Evolutionary conservation across 2,113 vertebrate species (phyloP), one percentile per base, ranked within the genome.

Genomic region (Sisor rabdophorus): DNA sequence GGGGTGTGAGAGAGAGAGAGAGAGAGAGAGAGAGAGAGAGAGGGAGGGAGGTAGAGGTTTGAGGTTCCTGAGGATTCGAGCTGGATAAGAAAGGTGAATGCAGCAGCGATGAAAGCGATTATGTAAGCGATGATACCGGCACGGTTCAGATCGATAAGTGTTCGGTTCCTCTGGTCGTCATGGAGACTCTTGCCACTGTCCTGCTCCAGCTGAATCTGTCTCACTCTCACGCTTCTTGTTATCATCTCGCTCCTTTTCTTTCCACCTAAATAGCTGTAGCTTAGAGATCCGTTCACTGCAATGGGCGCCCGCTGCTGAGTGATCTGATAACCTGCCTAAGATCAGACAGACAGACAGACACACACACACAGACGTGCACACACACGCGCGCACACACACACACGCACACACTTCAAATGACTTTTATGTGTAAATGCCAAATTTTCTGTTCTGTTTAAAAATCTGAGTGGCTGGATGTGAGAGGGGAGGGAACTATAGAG

Each of bases 121-220:
- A 61, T 32, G 44, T 68, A 50, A 50, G 64, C 13, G 1, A 1
- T 50, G n/a, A 7, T 90, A 98, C 97, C 97, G 64, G 97, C 97
- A 84, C 97, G 91, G 85, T 99, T 99, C 84, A 99, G 90, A 85
- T 99, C 97, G 75, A 99, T 87, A 0, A 99, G 93, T 0, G 95
- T 98, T 89, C 95, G 95, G 56, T 88, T 88, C 76, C 86, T 90
- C 79, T 83, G 60, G 71, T 94, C 93, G 50, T 99, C 95, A 0
- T 96, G 97, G 30, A 99, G 94, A 87, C 96, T 98, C 85, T 98
- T 99, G 81, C 97, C 97, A 22, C 97, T 99, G 91, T 99, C 98
- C 87, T 99, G 97, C 84, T 99, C 97, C 90, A 99, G 85, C 87
- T 99, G 97, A 84, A 99, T 94, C 91, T 98, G 97, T 84, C 93